These are phyloP conservation scores for Lanius ludovicianus DNA, from an alignment of 2,113 vertebrate species.

Conservation along the genomic window DNA sequence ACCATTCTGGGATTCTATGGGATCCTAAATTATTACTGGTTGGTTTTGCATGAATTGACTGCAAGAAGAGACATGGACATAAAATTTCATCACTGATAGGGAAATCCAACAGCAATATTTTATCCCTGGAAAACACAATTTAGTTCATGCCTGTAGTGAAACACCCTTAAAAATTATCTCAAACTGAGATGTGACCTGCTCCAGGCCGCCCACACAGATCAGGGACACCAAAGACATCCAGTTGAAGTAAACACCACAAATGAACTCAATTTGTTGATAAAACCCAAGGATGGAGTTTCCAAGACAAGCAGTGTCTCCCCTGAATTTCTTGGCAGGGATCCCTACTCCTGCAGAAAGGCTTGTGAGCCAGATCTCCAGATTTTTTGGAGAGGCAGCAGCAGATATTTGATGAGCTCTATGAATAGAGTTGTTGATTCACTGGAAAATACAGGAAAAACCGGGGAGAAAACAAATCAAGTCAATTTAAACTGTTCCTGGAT, in stretches of 20 bases:
- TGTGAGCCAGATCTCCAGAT: fast-evolving
- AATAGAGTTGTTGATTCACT: conserved; percentile 2
- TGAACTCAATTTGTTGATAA: background rate
- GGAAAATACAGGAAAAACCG: background rate
- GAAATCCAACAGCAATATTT: background rate
- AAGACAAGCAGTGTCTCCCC: background rate
- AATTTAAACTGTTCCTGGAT: background rate
- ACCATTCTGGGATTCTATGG: background rate
- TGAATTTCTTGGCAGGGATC: background rate
- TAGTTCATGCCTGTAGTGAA: background rate
- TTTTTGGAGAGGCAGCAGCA: background rate
- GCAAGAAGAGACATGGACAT: background rate
- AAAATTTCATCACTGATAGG: background rate
- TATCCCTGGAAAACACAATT: background rate
- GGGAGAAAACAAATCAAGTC: background rate
- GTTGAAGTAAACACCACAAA: background rate
- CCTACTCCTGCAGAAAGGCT: background rate
- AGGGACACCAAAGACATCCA: background rate
- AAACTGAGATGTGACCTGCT: background rate
- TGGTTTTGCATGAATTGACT: background rate
- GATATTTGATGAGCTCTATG: background rate
- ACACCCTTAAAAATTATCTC: background rate
- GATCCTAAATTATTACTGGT: background rate
- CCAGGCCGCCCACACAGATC: fast-evolving
- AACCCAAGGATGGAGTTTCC: background rate